A percentile compares a stretch with the other conserved stretches of the same genome.
Conservation (phyloP, 1,140 invertebrate species). For the Hylaeus volcanicus region DNA sequence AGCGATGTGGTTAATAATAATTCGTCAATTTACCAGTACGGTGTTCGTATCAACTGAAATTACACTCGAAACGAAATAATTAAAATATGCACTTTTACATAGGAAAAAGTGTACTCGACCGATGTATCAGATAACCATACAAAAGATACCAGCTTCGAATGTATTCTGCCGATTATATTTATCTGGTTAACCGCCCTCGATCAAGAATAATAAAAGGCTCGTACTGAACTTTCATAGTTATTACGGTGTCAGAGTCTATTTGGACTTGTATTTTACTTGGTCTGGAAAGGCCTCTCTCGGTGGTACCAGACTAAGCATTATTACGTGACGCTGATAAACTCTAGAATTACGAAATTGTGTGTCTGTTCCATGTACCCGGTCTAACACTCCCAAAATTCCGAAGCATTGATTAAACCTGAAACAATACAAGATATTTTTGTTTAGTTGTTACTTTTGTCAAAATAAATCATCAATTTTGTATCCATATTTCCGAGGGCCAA, state of each 20-base stretch:
- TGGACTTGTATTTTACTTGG: conserved; percentile 76
- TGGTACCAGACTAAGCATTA: conserved; percentile 90
- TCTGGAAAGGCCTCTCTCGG: conserved; percentile 89
- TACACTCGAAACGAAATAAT: neutral
- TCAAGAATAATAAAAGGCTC: conserved; percentile 10
- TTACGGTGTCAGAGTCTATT: conserved; percentile 52
- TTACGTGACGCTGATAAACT: conserved; percentile 88
- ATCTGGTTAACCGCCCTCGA: neutral
- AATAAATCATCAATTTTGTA: no score
- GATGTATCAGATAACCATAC: neutral
- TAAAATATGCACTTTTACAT: conserved; percentile 8
- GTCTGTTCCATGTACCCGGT: conserved; percentile 93
- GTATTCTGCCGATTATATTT: conserved; percentile 9
- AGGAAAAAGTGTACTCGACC: conserved; percentile 12
- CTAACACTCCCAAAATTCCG: conserved; percentile 91
- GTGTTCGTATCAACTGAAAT: conserved; percentile 6
- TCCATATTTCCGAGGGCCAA: no score
- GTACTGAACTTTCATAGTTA: conserved; percentile 39
- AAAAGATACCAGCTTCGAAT: conserved; percentile 7
- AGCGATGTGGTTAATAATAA: conserved; percentile 8
- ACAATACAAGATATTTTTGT: conserved; percentile 23
- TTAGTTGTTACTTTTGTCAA: no score
- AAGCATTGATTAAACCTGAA: conserved; percentile 92
- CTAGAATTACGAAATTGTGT: conserved; percentile 87
- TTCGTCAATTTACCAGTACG: neutral